Evolutionary conservation across 2,113 vertebrate species (phyloP).

Genomic region (Nannospalax galili): DNA sequence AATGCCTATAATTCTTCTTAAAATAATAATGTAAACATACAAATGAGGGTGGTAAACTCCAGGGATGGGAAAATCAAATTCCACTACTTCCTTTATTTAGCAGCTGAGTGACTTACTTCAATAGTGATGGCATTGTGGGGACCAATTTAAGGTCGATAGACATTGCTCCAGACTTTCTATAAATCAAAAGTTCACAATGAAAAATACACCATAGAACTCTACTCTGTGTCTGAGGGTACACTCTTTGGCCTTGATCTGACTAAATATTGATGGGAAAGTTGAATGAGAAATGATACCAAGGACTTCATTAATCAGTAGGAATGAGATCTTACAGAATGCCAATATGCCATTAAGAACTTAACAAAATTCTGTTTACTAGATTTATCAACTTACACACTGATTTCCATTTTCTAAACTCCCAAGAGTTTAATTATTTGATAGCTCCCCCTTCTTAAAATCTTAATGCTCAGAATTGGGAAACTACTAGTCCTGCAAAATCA

Average conservation of each 20-base stretch:
- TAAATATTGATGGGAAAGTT: slow-evolving; percentile 37
- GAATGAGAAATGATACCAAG: slow-evolving; percentile 32
- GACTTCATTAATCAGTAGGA: slow-evolving; percentile 53
- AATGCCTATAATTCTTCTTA: background rate
- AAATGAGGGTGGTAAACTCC: background rate
- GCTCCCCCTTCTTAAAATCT: background rate
- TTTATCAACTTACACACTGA: slow-evolving; percentile 10
- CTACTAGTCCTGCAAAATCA: background rate
- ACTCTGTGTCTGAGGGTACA: background rate
- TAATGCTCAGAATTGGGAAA: background rate
- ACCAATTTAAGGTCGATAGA: background rate
- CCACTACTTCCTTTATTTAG: background rate
- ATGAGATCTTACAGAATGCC: slow-evolving; percentile 33
- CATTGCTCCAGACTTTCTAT: background rate
- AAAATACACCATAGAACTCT: background rate
- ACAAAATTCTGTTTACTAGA: slow-evolving; percentile 34
- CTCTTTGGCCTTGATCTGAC: background rate
- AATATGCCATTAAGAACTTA: slow-evolving; percentile 32
- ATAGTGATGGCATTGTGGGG: background rate
- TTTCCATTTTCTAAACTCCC: background rate
- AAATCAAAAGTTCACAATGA: background rate
- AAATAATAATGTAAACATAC: background rate
- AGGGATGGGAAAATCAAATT: background rate
- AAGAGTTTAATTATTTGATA: slow-evolving; percentile 8
- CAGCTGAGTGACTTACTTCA: background rate